A percentile compares a stretch with the other conserved stretches of the same genome.
Conservation (phyloP, 2,797 vertebrate species). For the Myotis myotis region DNA sequence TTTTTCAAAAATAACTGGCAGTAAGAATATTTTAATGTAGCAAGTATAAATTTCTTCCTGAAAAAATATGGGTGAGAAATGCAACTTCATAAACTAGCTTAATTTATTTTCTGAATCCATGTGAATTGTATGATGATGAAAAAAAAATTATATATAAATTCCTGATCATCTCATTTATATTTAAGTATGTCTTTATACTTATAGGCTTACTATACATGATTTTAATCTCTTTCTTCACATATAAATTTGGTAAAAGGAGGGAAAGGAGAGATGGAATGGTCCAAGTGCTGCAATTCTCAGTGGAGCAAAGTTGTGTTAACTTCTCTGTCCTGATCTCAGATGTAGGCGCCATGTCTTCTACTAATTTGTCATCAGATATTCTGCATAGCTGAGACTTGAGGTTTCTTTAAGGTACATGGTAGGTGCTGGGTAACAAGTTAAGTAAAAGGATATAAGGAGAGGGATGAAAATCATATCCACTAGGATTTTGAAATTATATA, state of each 20-base stretch:
- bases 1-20: conserved; percentile 28
- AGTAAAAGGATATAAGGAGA: background rate
- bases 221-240: background rate
- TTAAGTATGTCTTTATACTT: background rate
- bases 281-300: background rate
- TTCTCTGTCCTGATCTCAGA: background rate
- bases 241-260: background rate
- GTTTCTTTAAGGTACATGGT: background rate
- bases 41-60: background rate
- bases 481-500: background rate
- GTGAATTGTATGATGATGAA: background rate
- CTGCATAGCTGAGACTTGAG: background rate
- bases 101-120: conserved; percentile 1
- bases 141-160: background rate
- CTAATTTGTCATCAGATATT: background rate
- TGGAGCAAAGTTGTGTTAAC: background rate
- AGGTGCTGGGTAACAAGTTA: background rate
- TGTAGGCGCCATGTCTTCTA: background rate
- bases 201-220: background rate
- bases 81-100: background rate
- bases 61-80: background rate
- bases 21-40: background rate
- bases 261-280: background rate
- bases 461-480: background rate
- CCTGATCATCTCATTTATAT: background rate